Evolutionary conservation across 2,797 vertebrate genomes (phyloP).

Genomic region (Sebastes iracundus): DNA sequence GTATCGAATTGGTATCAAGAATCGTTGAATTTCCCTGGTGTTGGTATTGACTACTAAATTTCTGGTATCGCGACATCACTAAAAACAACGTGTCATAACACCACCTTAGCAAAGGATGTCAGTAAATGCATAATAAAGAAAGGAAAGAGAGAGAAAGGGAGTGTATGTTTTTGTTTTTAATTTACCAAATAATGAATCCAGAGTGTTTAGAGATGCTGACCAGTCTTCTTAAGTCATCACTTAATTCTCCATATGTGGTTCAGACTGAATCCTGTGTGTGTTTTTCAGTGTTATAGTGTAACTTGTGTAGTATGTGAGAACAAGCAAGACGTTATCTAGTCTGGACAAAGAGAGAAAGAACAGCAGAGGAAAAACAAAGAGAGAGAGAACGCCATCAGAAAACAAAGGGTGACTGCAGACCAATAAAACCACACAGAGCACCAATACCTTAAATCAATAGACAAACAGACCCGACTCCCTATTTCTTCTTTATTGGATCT

Average conservation of each 20-base stretch:
- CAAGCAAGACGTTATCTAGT: background rate
- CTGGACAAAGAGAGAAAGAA: background rate
- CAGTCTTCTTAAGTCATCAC: background rate
- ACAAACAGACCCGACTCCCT: slow-evolving; percentile 48
- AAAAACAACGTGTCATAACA: too few relatives aligned
- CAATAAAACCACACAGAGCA: slow-evolving; percentile 38
- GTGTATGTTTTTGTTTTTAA: background rate
- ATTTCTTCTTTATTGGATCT: slow-evolving; percentile 65
- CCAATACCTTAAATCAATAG: slow-evolving; percentile 62
- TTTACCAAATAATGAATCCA: background rate
- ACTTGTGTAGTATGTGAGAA: background rate
- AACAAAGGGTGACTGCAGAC: slow-evolving; percentile 30
- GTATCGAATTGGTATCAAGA: too few relatives aligned
- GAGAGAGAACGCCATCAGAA: background rate
- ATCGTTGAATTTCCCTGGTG: too few relatives aligned
- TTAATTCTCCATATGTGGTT: background rate
- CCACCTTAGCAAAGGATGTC: background rate
- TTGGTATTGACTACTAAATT: too few relatives aligned
- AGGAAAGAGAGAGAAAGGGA: background rate
- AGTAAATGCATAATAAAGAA: too few relatives aligned
- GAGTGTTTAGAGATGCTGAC: background rate
- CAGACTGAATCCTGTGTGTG: background rate
- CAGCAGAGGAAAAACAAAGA: background rate
- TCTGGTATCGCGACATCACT: too few relatives aligned
- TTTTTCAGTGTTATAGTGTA: background rate